Evolutionary conservation across 2,113 vertebrate species (phyloP).

Genomic region (Phalacrocorax aristotelis): DNA sequence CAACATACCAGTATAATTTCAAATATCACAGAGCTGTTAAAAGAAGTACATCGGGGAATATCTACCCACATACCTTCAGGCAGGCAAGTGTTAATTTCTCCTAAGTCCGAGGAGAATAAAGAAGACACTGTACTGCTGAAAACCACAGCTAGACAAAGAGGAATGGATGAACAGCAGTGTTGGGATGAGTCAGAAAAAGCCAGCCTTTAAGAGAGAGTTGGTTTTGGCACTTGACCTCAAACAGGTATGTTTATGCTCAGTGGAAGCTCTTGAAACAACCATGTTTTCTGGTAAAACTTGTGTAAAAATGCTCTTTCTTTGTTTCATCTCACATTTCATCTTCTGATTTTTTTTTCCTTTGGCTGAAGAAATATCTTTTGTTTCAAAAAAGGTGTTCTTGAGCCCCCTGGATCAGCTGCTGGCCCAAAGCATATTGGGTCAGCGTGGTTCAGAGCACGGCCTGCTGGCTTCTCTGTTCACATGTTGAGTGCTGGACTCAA

Average conservation of each 20-base stretch:
- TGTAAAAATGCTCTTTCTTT: background rate
- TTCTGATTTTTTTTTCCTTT: background rate
- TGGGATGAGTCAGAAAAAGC: background rate
- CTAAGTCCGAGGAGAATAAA: background rate
- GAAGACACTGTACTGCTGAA: background rate
- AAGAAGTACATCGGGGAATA: background rate
- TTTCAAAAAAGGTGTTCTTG: background rate
- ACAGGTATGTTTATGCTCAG: conserved; percentile 20
- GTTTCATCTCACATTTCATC: background rate
- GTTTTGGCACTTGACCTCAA: background rate
- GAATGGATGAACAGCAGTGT: background rate
- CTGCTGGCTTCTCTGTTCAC: background rate
- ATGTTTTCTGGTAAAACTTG: background rate
- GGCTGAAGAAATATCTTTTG: background rate
- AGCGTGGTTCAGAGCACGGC: background rate
- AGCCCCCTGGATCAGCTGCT: background rate
- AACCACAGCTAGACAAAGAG: background rate
- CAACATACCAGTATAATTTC: background rate
- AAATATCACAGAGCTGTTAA: background rate
- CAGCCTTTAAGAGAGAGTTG: background rate
- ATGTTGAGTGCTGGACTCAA: background rate
- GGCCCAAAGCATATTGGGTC: background rate
- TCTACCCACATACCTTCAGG: background rate
- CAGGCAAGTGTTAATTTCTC: background rate
- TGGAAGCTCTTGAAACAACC: background rate